Evolutionary conservation across 2,797 vertebrate species (phyloP), one percentile per base, ranked within the genome.

Genomic region (Melanotaenia pygmaea): DNA sequence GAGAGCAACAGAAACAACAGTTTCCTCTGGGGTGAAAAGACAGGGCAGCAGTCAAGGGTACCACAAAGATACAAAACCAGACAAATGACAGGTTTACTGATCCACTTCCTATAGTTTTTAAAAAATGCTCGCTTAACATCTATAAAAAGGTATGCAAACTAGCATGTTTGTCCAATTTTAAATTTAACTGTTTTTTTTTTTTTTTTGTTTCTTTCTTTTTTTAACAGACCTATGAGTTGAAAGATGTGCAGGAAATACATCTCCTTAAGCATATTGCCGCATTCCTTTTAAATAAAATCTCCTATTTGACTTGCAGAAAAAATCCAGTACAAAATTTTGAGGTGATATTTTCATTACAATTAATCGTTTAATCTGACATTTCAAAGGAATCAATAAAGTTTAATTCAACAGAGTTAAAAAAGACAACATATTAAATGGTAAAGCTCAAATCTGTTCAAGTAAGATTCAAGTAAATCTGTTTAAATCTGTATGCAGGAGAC

Each of bases 1-100:
- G 74, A 86, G 81, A 70, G 81, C 83, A 76, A 76, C 67, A 81
- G 77, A 85, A 87, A 84, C 82, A 78, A 74, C 68, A 66, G 82
- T 86, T 89, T 82, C 82, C 85, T 84, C 85, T 72, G 84, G 83
- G 90, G 81, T 83, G 75, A 88, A 59, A 72, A 82, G 70, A 74
- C 71, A 51, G 66, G 70, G 61, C 69, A 78, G 64, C 30, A 76
- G 76, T 85, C 70, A 80, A 88, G 82, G 73, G 65, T 62, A 83
- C 37, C 30, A 62, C 76, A 26, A 57, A 79, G 47, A 64, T 59
- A 67, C 47, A 43, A 37, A 59, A 64, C 37, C 35, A 65, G 47
- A 70, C 71, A 47, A 77, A 62, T 67, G 43, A 38, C 65, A 79
- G 58, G 43, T 72, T 54, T 5, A 68, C 64, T 51, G 65, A 71